Conservation (phyloP, 2,797 vertebrate genomes). For the Dendrocincla fuliginosa region DNA sequence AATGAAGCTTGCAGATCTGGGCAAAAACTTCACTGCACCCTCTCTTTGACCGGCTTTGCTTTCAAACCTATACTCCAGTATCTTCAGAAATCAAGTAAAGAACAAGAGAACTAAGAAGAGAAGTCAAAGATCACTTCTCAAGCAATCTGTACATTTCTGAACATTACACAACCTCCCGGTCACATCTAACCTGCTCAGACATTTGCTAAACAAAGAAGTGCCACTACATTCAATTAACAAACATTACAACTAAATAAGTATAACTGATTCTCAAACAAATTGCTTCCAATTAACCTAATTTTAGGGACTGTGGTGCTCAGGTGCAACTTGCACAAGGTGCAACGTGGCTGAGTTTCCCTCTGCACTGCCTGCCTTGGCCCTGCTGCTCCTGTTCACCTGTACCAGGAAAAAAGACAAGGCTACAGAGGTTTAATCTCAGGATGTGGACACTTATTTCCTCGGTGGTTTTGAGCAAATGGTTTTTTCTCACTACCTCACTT, state of each 20-base stretch:
- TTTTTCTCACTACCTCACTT: neutral
- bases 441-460: neutral
- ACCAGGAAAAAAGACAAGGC: neutral
- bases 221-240: conserved; percentile 39
- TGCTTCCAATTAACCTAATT: neutral
- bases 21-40: accelerated
- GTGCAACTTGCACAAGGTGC: neutral
- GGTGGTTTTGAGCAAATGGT: neutral
- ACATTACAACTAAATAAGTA: conserved; percentile 41
- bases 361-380: neutral
- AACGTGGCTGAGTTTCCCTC: neutral
- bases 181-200: conserved; percentile 9
- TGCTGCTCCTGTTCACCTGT: neutral
- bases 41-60: neutral
- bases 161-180: conserved; percentile 10
- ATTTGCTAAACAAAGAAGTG: conserved; percentile 53
- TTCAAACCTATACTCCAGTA: neutral
- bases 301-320: neutral
- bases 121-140: neutral
- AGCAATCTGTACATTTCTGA: neutral
- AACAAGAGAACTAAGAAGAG: neutral
- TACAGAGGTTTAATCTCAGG: neutral
- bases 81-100: neutral
- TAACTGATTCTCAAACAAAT: conserved; percentile 10
- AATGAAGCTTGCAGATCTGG: neutral